Conservation (phyloP, 2,113 vertebrate species). For the Macquaria australasica region DNA sequence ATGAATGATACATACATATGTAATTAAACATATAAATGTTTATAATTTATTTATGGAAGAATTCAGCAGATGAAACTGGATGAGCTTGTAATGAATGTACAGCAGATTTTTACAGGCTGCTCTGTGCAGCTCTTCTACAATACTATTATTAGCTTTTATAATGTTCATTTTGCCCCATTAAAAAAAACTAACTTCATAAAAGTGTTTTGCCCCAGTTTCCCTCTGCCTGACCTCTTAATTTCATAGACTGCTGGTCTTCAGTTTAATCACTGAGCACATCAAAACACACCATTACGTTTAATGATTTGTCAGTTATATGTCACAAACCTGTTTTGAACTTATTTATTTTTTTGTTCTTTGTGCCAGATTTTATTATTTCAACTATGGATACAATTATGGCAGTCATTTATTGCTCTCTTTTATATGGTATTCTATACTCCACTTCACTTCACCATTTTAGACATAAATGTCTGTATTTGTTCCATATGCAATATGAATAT, state of each 20-base stretch:
- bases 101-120: constrained; percentile 11
- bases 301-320: constrained; percentile 1
- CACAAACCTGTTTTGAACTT: neutral
- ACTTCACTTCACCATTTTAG: neutral
- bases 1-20: neutral
- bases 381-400: neutral
- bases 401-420: neutral
- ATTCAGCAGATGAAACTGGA: neutral
- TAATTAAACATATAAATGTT: neutral
- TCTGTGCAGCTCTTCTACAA: neutral
- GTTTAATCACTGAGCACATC: constrained; percentile 18
- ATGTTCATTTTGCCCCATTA: neutral
- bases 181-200: constrained; percentile 15
- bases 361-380: constrained; percentile 17
- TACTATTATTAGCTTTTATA: constrained; percentile 1
- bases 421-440: neutral
- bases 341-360: neutral
- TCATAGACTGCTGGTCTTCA: constrained; percentile 27
- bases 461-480: neutral
- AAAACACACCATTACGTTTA: constrained; percentile 34
- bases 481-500: neutral
- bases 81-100: neutral
- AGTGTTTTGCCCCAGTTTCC: constrained; percentile 10
- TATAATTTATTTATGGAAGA: neutral
- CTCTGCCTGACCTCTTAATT: constrained; percentile 32